Percentiles rank a stretch among this genome's conserved stretches.
phyloP scores from a whole-genome alignment of 2,113 vertebrate genomes.

The Arvicanthis niloticus region DNA sequence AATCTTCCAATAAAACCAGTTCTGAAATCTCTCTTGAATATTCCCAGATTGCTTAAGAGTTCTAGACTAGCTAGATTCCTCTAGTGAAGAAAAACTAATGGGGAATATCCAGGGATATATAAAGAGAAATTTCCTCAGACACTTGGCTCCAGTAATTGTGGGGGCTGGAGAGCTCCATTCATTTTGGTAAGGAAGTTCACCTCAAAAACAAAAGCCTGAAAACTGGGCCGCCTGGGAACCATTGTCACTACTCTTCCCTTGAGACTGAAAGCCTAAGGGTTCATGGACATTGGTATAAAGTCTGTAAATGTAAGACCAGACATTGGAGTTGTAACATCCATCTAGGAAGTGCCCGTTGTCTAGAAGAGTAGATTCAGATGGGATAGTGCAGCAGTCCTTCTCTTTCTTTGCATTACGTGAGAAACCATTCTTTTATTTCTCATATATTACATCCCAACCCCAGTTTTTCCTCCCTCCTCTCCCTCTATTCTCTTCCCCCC shows the following conservation, averaged over 20 bases:
- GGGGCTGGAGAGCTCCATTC: background rate
- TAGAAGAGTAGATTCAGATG: too few species aligned
- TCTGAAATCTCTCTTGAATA: background rate
- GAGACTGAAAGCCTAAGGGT: background rate
- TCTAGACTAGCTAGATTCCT: background rate
- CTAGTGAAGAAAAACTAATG: background rate
- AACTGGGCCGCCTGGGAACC: background rate
- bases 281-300: accelerated
- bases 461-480: background rate
- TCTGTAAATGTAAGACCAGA: background rate
- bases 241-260: too few species aligned
- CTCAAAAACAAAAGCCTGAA: background rate
- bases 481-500: background rate
- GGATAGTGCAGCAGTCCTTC: too few species aligned
- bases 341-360: background rate
- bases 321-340: background rate
- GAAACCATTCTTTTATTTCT: background rate
- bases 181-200: background rate
- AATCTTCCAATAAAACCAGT: background rate
- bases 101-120: too few species aligned
- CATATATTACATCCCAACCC: background rate
- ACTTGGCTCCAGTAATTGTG: background rate
- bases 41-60: background rate
- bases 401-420: background rate
- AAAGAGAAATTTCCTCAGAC: background rate